phyloP scores from a whole-genome alignment of 2,797 vertebrate genomes.

The Cheirogaleus major region DNA sequence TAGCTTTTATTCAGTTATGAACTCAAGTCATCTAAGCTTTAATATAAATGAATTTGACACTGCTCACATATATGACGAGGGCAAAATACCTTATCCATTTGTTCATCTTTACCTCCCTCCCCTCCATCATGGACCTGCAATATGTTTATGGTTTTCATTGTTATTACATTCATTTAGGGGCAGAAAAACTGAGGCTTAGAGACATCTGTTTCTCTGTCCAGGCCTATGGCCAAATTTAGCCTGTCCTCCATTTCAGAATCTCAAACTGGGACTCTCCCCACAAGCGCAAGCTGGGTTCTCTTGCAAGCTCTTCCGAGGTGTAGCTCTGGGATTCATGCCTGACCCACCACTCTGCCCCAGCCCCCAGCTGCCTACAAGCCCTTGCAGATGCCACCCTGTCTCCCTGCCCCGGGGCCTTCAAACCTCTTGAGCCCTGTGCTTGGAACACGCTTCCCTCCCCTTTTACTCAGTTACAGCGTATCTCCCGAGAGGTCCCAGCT shows the following conservation, averaged over 20 bases:
- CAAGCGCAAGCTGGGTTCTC: neutral
- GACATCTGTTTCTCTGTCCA: neutral
- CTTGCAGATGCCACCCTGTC: neutral
- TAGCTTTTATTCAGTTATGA: neutral
- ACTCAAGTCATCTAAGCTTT: neutral
- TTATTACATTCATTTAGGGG: neutral
- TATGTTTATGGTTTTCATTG: neutral
- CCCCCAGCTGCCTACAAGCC: neutral
- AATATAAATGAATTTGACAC: neutral
- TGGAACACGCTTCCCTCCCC: neutral
- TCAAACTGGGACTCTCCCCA: accelerated
- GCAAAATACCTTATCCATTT: neutral
- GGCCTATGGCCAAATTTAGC: neutral
- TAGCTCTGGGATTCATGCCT: neutral
- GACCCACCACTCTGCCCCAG: neutral
- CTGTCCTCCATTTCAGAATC: neutral
- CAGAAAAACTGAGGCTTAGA: neutral
- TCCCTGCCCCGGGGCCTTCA: neutral
- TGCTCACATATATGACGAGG: neutral
- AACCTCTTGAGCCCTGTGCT: neutral
- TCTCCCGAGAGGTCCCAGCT: neutral
- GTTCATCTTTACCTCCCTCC: neutral
- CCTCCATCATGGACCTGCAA: neutral
- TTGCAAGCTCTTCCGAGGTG: neutral
- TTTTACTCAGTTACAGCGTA: neutral